A percentile compares a stretch with the other conserved stretches of the same genome.
These are phyloP conservation scores for Myotis lucifugus DNA, from an alignment of 2,113 vertebrate genomes.

Conservation along the genomic window DNA sequence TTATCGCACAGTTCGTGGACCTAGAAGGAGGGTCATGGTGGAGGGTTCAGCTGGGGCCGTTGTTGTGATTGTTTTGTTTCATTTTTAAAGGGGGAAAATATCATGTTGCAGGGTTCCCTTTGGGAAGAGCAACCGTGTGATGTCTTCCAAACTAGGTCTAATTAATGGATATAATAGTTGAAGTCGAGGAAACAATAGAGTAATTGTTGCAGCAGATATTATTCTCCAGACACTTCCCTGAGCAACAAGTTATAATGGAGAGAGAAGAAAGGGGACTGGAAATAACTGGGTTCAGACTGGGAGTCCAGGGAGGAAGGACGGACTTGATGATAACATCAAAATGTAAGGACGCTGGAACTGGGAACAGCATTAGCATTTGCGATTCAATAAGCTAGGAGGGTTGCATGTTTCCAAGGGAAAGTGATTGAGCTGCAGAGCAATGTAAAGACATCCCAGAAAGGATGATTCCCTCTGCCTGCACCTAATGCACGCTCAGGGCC, in stretches of 20 bases:
- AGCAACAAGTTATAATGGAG: slow-evolving; percentile 93
- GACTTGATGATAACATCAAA: slow-evolving; percentile 73
- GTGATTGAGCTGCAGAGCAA: slow-evolving; percentile 12
- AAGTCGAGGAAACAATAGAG: slow-evolving; percentile 95
- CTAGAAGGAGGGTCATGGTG: slow-evolving; percentile 80
- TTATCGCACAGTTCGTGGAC: slow-evolving; percentile 99
- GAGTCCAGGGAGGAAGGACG: slow-evolving; percentile 68
- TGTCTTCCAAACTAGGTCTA: slow-evolving; percentile 90
- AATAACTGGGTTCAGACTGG: slow-evolving; percentile 75
- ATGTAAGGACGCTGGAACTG: slow-evolving; percentile 59
- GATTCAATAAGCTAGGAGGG: slow-evolving; percentile 64
- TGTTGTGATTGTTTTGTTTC: slow-evolving; percentile 58
- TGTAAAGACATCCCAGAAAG: not conserved
- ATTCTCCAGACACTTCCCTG: slow-evolving; percentile 91
- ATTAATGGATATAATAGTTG: slow-evolving; percentile 90
- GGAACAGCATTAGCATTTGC: slow-evolving; percentile 22
- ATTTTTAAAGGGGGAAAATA: slow-evolving; percentile 68
- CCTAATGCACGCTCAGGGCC: slow-evolving; percentile 19
- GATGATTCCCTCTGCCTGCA: slow-evolving; percentile 30
- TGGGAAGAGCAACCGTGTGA: slow-evolving; percentile 84
- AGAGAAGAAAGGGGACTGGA: slow-evolving; percentile 62
- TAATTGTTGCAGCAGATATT: slow-evolving; percentile 94
- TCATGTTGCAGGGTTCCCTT: slow-evolving; percentile 66
- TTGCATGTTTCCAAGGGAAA: slow-evolving; percentile 57
- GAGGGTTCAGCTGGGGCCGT: slow-evolving; percentile 41